Conservation (phyloP, 2,888 invertebrate species). For the Palloptera scutellata region DNA sequence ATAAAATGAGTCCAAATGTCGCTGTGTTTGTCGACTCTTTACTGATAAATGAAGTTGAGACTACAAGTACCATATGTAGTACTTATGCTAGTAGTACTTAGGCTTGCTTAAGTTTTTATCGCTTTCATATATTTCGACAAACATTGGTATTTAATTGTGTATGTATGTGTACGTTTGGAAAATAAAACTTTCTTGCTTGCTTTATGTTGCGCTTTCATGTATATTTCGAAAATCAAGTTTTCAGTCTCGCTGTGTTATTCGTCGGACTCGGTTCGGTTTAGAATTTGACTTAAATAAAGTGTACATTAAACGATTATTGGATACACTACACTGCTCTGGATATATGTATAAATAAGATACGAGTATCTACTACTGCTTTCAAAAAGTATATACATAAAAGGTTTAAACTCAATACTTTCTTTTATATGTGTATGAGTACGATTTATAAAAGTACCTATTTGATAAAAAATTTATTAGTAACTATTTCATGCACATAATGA, state of each 20-base stretch:
- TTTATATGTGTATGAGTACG: no score
- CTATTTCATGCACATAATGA: no score
- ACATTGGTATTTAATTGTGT: neutral
- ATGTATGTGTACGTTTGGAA: neutral
- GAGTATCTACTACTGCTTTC: no score
- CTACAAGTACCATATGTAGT: neutral
- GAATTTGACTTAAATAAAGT: slow-evolving; percentile 17
- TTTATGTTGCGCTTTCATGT: slow-evolving; percentile 12
- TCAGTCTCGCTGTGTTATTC: slow-evolving; percentile 41
- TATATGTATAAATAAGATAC: neutral
- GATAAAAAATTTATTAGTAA: no score
- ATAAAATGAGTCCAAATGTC: slow-evolving; percentile 44
- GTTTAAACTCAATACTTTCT: no score
- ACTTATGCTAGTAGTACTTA: neutral
- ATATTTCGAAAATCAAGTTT: slow-evolving; percentile 35
- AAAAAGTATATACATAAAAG: no score
- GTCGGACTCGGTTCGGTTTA: slow-evolving; percentile 38
- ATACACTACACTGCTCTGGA: slow-evolving; percentile 22
- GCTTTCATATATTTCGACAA: neutral
- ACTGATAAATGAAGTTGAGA: slow-evolving; percentile 22
- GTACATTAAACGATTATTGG: slow-evolving; percentile 17
- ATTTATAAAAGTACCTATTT: no score
- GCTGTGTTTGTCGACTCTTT: slow-evolving; percentile 27
- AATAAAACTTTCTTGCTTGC: neutral
- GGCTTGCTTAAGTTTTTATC: neutral